A percentile compares a stretch with the other conserved stretches of the same genome.
Conservation (phyloP, 2,888 invertebrate species). For the Zaprionus lineosus region DNA sequence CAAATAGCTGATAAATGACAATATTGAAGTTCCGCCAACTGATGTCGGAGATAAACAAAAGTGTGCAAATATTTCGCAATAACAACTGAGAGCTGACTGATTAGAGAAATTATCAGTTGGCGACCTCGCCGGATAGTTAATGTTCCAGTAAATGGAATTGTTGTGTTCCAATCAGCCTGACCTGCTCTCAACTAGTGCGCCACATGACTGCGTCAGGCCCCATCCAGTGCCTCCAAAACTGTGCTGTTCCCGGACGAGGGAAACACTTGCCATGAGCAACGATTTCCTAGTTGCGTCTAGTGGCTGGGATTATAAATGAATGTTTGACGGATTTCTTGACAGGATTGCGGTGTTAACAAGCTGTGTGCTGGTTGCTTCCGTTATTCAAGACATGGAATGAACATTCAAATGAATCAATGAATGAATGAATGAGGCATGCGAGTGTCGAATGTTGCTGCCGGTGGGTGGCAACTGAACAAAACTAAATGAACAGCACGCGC, state of each 20-base stretch:
- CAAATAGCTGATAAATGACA: slow-evolving; percentile 60
- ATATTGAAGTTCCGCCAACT: slow-evolving; percentile 62
- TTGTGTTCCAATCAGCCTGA: slow-evolving; percentile 52
- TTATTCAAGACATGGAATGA: slow-evolving; percentile 35
- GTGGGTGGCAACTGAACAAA: slow-evolving; percentile 50
- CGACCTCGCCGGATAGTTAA: slow-evolving; percentile 38
- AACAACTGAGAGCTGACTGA: slow-evolving; percentile 55
- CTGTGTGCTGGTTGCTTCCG: slow-evolving; percentile 33
- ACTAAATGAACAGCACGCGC: slow-evolving; percentile 57
- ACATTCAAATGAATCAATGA: slow-evolving; percentile 22
- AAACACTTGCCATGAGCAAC: no score
- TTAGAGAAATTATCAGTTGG: slow-evolving; percentile 64
- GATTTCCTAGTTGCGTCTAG: slow-evolving; percentile 21
- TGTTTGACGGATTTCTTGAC: slow-evolving; percentile 24
- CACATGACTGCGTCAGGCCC: no score
- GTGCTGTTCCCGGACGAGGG: no score
- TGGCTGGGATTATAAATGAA: slow-evolving; percentile 34
- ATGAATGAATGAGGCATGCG: slow-evolving; percentile 22
- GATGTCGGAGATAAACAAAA: slow-evolving; percentile 49
- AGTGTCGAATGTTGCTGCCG: slow-evolving; percentile 7
- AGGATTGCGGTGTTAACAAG: slow-evolving; percentile 40
- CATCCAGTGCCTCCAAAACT: no score
- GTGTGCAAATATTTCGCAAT: slow-evolving; percentile 45
- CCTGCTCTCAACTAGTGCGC: no score
- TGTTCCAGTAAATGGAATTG: slow-evolving; percentile 60